Percentiles rank a stretch among this genome's conserved stretches.
Conservation (phyloP, 2,113 vertebrate genomes). For the Dunckerocampus dactyliophorus region DNA sequence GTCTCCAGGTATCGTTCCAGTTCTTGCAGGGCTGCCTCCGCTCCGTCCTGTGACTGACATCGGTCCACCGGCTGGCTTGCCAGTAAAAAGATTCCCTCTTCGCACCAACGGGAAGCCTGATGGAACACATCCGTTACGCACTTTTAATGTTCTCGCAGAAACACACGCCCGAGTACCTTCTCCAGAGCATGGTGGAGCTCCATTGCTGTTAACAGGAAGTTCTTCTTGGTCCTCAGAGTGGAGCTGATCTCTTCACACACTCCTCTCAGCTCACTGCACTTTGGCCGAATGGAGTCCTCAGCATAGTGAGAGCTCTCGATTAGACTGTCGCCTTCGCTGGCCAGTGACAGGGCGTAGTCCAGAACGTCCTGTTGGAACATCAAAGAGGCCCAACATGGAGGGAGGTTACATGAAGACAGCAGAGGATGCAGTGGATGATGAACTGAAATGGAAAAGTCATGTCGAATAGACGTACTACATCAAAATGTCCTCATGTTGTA, state of each 20-base stretch:
- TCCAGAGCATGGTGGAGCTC: slow-evolving; percentile 88
- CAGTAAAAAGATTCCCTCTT: slow-evolving; percentile 90
- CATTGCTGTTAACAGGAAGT: slow-evolving; percentile 77
- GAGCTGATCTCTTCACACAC: slow-evolving; percentile 74
- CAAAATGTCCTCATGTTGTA: too few species aligned
- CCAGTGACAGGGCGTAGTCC: slow-evolving; percentile 75
- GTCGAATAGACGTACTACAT: too few species aligned
- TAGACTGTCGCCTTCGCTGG: slow-evolving; percentile 76
- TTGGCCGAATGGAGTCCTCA: slow-evolving; percentile 90
- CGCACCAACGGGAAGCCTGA: slow-evolving; percentile 88
- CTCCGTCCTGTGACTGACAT: slow-evolving; percentile 95
- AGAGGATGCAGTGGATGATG: too few species aligned
- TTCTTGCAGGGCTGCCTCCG: slow-evolving; percentile 90
- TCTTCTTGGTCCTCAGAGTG: slow-evolving; percentile 69
- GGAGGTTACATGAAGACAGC: too few species aligned
- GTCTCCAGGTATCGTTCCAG: slow-evolving; percentile 90
- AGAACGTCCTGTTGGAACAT: slow-evolving; percentile 73
- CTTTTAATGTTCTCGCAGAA: not conserved
- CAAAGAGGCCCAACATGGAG: not conserved
- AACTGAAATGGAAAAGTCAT: too few species aligned
- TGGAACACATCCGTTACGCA: fast-evolving
- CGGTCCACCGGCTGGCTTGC: slow-evolving; percentile 93
- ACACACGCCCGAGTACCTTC: slow-evolving; percentile 68
- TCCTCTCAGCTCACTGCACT: slow-evolving; percentile 83
- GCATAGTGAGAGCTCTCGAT: slow-evolving; percentile 88